Evolutionary conservation across 2,888 invertebrate genomes (phyloP).

Genomic region (Pseudococcus longispinus): DNA sequence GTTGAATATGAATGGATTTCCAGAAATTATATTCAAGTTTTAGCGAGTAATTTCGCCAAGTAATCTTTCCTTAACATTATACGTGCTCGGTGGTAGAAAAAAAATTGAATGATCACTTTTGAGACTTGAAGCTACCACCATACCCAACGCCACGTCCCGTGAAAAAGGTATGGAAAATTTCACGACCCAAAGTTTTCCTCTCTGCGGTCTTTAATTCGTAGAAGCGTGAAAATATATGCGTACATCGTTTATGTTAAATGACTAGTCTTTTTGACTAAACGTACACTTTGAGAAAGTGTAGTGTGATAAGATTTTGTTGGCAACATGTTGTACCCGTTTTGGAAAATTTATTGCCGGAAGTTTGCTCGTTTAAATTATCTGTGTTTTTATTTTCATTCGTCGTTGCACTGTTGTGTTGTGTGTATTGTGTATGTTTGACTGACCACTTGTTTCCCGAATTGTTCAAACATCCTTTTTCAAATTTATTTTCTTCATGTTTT

Average conservation of each 20-base stretch:
- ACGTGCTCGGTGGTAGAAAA: neutral
- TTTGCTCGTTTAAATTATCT: slow-evolving; percentile 32
- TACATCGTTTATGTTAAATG: slow-evolving; percentile 1
- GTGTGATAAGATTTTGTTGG: slow-evolving; percentile 32
- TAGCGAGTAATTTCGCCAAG: neutral
- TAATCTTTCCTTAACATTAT: neutral
- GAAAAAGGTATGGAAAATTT: neutral
- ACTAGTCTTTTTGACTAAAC: slow-evolving; percentile 27
- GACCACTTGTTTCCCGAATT: slow-evolving; percentile 10
- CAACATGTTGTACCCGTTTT: slow-evolving; percentile 26
- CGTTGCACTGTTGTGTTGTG: neutral
- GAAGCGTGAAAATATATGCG: slow-evolving; percentile 36
- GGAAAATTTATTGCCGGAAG: slow-evolving; percentile 34
- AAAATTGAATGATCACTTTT: neutral
- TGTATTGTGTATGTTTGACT: slow-evolving; percentile 17
- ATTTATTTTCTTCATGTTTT: slow-evolving; percentile 5
- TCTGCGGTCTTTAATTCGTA: slow-evolving; percentile 7
- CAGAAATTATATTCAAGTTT: neutral
- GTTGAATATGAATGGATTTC: neutral
- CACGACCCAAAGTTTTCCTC: neutral
- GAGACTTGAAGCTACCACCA: neutral
- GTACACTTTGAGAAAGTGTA: slow-evolving; percentile 15
- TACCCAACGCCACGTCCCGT: neutral
- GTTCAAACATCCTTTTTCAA: slow-evolving; percentile 8
- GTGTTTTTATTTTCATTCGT: slow-evolving; percentile 28